A percentile compares a stretch with the other conserved stretches of the same genome.
phyloP scores from a whole-genome alignment of 2,797 vertebrate species.

The Peromyscus eremicus region DNA sequence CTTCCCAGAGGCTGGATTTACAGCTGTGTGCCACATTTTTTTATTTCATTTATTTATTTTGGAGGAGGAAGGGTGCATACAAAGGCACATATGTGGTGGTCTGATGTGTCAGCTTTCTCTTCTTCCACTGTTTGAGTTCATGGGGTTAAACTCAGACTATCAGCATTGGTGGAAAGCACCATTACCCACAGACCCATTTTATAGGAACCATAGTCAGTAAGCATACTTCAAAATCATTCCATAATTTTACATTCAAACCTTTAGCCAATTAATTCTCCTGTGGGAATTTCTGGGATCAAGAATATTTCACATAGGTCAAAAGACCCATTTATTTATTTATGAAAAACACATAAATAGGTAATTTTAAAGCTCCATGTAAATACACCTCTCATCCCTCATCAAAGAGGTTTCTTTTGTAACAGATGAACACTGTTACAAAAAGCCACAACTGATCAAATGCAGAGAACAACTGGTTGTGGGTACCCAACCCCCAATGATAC shows the following conservation, averaged over 20 bases:
- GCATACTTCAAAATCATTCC: neutral
- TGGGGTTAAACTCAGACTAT: neutral
- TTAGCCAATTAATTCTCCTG: neutral
- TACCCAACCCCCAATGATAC: too few relatives aligned
- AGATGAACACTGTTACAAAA: neutral
- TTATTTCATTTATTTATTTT: neutral
- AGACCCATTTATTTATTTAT: neutral
- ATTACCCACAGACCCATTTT: neutral
- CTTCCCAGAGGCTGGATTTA: neutral
- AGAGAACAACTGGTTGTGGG: neutral
- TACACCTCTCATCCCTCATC: neutral
- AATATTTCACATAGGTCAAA: neutral
- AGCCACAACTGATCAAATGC: neutral
- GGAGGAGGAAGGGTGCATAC: neutral
- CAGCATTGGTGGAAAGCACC: neutral
- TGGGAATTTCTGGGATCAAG: neutral
- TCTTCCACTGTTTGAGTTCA: neutral
- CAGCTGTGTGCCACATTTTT: neutral
- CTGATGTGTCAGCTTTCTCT: neutral
- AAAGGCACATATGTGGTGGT: neutral
- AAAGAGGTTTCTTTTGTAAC: neutral
- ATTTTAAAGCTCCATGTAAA: neutral
- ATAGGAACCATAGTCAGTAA: neutral
- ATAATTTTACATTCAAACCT: neutral
- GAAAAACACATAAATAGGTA: neutral